Conservation (phyloP, 2,888 invertebrate genomes). For the Bellardia bayeri region DNA sequence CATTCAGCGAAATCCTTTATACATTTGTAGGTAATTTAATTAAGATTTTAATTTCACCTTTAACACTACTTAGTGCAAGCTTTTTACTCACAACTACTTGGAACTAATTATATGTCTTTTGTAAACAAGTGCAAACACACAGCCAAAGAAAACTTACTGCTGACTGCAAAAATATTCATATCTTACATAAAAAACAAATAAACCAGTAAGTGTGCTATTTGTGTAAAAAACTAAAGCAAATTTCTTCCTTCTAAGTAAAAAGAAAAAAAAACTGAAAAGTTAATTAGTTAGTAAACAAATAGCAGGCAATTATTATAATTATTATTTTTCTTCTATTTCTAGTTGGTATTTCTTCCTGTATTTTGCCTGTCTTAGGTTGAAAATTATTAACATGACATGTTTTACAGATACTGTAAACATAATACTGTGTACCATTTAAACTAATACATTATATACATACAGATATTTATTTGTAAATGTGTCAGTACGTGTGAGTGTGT, state of each 20-base stretch:
- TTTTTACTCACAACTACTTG: not conserved
- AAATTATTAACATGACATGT: slow-evolving; percentile 9
- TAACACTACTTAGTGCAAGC: not conserved
- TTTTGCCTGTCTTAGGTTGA: not conserved
- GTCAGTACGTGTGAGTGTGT: slow-evolving; percentile 24
- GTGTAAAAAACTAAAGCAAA: not conserved
- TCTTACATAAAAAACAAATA: not conserved
- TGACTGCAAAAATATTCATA: not conserved
- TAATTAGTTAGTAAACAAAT: slow-evolving; percentile 40
- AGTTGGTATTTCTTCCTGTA: not conserved
- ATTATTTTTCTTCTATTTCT: not conserved
- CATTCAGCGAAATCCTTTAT: not conserved
- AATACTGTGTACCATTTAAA: not conserved
- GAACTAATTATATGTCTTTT: not conserved
- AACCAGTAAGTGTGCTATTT: not conserved
- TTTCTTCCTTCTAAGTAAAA: not conserved
- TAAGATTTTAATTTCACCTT: not conserved
- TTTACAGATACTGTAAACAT: not conserved
- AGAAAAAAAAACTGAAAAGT: slow-evolving; percentile 12
- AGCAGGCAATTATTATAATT: slow-evolving; percentile 60
- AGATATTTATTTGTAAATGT: slow-evolving; percentile 4
- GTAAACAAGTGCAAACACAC: not conserved
- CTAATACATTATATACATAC: not conserved
- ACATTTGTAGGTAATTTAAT: not conserved
- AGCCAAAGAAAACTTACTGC: not conserved